These are phyloP conservation scores for Styela plicata DNA, from an alignment of 23 tunicate species.

Conservation along the genomic window DNA sequence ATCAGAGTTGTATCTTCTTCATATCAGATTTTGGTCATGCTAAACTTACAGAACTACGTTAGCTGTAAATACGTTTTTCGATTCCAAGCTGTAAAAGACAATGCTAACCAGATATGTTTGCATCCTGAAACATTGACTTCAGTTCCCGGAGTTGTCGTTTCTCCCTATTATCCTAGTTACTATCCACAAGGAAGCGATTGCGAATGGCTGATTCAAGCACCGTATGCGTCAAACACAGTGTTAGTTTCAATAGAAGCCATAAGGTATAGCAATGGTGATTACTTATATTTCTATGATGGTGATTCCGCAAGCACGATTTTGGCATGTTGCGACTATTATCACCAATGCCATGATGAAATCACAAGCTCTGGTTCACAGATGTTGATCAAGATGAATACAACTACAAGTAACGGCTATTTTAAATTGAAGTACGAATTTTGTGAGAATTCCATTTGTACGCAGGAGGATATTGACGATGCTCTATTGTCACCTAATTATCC, in stretches of 20 bases:
- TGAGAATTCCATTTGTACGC: not conserved
- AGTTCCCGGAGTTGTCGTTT: not conserved
- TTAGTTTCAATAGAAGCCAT: not conserved
- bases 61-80: not conserved
- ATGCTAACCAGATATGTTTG: no score
- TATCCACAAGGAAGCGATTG: constrained; percentile 6
- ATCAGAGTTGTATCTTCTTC: constrained; percentile 5
- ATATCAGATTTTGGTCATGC: not conserved
- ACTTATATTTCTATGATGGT: not conserved
- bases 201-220: constrained; percentile 2
- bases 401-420: not conserved
- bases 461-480: not conserved
- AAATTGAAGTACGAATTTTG: not conserved
- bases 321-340: not conserved
- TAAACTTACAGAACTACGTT: not conserved
- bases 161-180: constrained; percentile 3
- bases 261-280: not conserved
- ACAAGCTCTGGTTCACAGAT: not conserved
- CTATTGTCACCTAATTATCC: constrained; percentile 10
- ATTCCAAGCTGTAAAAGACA: not conserved
- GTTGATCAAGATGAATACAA: not conserved
- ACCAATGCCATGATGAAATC: not conserved
- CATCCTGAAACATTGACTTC: not conserved
- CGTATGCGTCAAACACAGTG: not conserved
- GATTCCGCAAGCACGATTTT: not conserved